phyloP scores from a whole-genome alignment of 2,888 invertebrate genomes.

The Thumatha senex region DNA sequence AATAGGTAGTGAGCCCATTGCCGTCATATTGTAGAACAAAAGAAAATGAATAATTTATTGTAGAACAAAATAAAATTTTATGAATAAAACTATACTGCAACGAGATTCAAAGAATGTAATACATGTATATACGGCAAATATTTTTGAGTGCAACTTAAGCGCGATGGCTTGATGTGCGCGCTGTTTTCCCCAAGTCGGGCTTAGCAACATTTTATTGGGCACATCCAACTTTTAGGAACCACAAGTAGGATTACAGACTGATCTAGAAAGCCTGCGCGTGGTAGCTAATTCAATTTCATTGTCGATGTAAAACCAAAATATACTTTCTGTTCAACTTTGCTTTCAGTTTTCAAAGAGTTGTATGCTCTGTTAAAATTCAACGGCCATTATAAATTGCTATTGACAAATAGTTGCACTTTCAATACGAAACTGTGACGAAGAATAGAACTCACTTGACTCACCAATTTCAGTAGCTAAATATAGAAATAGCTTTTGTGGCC shows the following conservation, averaged over 20 bases:
- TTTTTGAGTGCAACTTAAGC: slow-evolving; percentile 24
- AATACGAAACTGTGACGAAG: no score
- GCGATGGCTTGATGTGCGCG: slow-evolving; percentile 6
- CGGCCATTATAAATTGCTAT: slow-evolving; percentile 17
- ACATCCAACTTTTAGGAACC: slow-evolving; percentile 66
- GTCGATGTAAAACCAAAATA: slow-evolving; percentile 55
- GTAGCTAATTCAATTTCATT: slow-evolving; percentile 68
- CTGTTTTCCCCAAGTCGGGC: slow-evolving; percentile 41
- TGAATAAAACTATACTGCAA: no score
- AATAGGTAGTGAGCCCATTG: no score
- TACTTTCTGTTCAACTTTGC: slow-evolving; percentile 39
- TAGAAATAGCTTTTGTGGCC: slow-evolving; percentile 54
- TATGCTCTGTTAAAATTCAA: slow-evolving; percentile 33
- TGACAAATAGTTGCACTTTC: slow-evolving; percentile 26
- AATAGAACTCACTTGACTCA: slow-evolving; percentile 44
- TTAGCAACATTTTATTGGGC: slow-evolving; percentile 54
- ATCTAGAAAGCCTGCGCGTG: slow-evolving; percentile 62
- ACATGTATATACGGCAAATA: slow-evolving; percentile 23
- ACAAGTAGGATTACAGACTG: slow-evolving; percentile 74
- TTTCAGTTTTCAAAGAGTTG: slow-evolving; percentile 29
- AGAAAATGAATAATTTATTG: no score
- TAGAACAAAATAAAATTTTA: background rate
- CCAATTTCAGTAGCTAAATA: slow-evolving; percentile 52
- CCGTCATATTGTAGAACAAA: no score
- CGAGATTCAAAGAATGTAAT: no score